A percentile compares a stretch with the other conserved stretches of the same genome.
Conservation (phyloP, 2,888 invertebrate species). For the Hydroisotoma schaefferi region DNA sequence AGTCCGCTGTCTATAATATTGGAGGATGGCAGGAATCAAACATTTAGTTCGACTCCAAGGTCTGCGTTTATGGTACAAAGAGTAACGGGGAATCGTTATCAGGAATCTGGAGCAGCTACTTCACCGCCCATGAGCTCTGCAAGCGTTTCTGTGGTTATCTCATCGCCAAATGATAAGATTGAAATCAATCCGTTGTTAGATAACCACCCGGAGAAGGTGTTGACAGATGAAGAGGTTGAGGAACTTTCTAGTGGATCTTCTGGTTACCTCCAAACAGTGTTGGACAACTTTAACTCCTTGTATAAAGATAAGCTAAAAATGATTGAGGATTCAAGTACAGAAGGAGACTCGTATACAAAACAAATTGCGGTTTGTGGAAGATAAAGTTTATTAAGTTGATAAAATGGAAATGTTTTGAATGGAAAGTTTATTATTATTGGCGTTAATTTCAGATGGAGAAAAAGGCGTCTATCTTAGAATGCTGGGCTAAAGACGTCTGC, state of each 20-base stretch:
- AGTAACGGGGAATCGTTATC: not conserved
- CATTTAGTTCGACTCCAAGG: not conserved
- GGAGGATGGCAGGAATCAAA: not conserved
- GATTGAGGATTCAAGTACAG: slow-evolving; percentile 26
- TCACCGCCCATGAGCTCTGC: not conserved
- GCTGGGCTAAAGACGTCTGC: slow-evolving; percentile 46
- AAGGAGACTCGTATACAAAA: slow-evolving; percentile 21
- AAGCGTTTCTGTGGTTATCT: not conserved
- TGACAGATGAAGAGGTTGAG: not conserved
- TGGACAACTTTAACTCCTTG: slow-evolving; percentile 32
- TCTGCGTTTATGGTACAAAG: not conserved
- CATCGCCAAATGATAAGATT: not conserved
- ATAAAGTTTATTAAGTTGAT: not conserved
- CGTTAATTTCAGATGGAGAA: slow-evolving; percentile 37
- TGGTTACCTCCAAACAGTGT: slow-evolving; percentile 19
- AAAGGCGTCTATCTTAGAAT: slow-evolving; percentile 41
- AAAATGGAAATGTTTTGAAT: too few species aligned
- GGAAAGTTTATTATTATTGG: too few species aligned
- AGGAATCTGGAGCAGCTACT: not conserved
- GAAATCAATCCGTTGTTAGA: slow-evolving; percentile 2
- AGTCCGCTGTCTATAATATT: slow-evolving; percentile 12
- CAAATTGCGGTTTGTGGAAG: slow-evolving; percentile 17
- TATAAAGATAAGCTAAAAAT: slow-evolving; percentile 32
- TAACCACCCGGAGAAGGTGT: not conserved
- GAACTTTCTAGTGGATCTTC: slow-evolving; percentile 14